These are phyloP conservation scores for Xenopus borealis DNA, from an alignment of 2,113 vertebrate genomes.

Conservation along the genomic window DNA sequence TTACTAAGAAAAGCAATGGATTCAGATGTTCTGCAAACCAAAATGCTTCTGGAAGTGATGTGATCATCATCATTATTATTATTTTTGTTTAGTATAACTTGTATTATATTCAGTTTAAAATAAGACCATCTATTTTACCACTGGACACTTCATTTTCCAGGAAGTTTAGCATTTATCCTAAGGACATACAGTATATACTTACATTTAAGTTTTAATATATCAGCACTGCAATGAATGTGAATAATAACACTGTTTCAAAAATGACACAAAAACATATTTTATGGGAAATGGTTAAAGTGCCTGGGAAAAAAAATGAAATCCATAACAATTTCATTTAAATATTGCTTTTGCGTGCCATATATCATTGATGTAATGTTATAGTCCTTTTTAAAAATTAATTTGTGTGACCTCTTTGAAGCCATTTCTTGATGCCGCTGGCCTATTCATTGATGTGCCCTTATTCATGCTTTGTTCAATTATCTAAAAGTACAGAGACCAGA, in stretches of 20 bases:
- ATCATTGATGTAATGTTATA: constrained; percentile 88
- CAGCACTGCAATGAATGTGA: constrained; percentile 72
- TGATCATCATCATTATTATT: no score
- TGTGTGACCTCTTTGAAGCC: constrained; percentile 84
- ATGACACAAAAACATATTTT: constrained; percentile 81
- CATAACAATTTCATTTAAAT: constrained; percentile 89
- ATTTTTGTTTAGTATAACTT: neutral
- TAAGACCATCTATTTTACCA: constrained; percentile 66
- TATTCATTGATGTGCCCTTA: constrained; percentile 79
- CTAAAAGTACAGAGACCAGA: constrained; percentile 67
- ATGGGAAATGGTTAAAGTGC: constrained; percentile 76
- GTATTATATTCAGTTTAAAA: constrained; percentile 1
- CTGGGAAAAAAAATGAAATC: constrained; percentile 75
- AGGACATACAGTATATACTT: constrained; percentile 71
- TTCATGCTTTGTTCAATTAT: constrained; percentile 87
- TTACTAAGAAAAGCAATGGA: neutral
- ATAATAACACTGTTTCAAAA: constrained; percentile 82
- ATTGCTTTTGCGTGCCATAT: constrained; percentile 87
- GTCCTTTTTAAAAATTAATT: constrained; percentile 90
- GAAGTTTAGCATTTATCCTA: constrained; percentile 70
- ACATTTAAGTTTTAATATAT: constrained; percentile 82
- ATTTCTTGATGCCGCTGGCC: constrained; percentile 75
- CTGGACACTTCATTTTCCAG: constrained; percentile 64
- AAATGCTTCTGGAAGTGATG: neutral
- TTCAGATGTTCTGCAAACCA: neutral